Evolutionary conservation across 2,888 invertebrate species (phyloP), one percentile per base, ranked within the genome.

Genomic region (Apamea sordens): DNA sequence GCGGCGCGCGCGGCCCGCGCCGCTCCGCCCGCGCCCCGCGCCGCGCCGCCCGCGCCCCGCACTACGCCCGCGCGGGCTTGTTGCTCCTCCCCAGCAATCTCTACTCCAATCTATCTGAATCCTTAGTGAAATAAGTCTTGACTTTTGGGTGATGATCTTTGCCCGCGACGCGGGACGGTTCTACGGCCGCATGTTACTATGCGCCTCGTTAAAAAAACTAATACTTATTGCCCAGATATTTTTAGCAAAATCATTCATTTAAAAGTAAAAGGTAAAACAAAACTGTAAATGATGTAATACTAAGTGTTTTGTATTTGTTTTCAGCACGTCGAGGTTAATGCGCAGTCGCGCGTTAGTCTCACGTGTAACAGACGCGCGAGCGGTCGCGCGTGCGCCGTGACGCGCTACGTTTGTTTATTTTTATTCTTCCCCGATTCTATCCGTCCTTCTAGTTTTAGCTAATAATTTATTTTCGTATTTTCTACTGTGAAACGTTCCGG

Each of bases 391-490:
- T 56, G 36, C 68, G 65, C 47, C 15, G 36, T 53, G 32, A 18
- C 59, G 50, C 61, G 63, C 59, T 61, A 67, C 53, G 47, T 82
- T 80, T 79, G 28, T 86, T 72, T 79, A 81, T 85, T 84, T 56
- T 86, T 89, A 78, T 89, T 87, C 88, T 90, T 89, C 86, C 89
- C 83, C 85, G 86, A 85, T 85, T 90, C 92, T 93, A 90, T 93
- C 92, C 92, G 93, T 92, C 92, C 92, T 93, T 90, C 91, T 92
- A 92, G 91, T 88, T 84, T 90, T 91, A 92, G 82, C 90, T 88
- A 79, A 86, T 92, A 90, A 92, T 89, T 91, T 92, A 91, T 93
- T 85, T 87, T 90, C 89, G 82, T 80, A 77, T 79, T 76, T 73
- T 79, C 85, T 86, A 85, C 81, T 81, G 76, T 78, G 63, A 83